phyloP scores from a whole-genome alignment of 2,797 vertebrate species.

The Luscinia megarhynchos region DNA sequence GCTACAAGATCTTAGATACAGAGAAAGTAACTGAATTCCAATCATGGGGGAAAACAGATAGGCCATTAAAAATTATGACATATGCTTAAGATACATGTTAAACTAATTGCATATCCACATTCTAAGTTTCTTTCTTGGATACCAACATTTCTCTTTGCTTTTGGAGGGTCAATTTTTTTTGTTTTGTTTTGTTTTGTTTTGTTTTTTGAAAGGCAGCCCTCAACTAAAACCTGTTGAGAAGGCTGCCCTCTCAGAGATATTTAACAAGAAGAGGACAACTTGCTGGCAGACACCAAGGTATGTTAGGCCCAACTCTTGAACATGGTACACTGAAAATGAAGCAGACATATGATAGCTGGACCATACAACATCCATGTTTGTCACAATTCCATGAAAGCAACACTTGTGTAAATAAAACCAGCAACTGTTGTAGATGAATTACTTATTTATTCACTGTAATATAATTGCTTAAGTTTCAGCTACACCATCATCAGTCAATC shows the following conservation, averaged over 20 bases:
- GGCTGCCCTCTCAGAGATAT: background rate
- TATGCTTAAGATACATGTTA: background rate
- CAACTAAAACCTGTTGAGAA: background rate
- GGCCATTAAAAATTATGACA: background rate
- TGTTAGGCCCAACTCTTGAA: background rate
- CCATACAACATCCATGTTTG: background rate
- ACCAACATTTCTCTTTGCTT: background rate
- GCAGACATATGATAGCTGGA: background rate
- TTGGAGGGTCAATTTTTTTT: background rate
- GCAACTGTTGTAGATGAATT: background rate
- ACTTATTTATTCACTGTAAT: background rate
- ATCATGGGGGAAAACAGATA: background rate
- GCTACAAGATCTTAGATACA: background rate
- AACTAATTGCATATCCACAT: background rate
- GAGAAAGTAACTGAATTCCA: background rate
- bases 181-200: background rate
- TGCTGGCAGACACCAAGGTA: background rate
- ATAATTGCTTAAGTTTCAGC: background rate
- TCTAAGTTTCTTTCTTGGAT: background rate
- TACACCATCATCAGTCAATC: background rate
- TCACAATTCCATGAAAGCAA: background rate
- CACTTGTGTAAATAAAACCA: background rate
- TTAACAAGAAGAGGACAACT: background rate
- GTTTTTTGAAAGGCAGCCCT: background rate
- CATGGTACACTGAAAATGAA: background rate